phyloP scores from a whole-genome alignment of 2,113 vertebrate species.

The Pedetes capensis region DNA sequence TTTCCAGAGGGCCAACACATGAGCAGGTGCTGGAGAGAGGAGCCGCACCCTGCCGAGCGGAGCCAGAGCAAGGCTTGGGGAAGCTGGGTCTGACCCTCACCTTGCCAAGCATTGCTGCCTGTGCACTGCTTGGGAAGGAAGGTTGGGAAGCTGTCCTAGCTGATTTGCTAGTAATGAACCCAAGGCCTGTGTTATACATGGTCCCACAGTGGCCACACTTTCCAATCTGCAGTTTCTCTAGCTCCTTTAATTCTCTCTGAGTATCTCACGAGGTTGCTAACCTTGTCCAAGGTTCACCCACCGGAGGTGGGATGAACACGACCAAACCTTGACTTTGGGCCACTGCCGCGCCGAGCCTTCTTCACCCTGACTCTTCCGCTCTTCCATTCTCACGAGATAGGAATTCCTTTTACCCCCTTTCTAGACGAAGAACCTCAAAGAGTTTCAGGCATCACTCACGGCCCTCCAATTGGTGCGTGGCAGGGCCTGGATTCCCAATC shows the following conservation, averaged over 20 bases:
- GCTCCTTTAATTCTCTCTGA: neutral
- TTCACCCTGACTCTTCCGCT: neutral
- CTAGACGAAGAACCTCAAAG: neutral
- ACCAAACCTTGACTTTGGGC: neutral
- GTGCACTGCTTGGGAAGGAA: neutral
- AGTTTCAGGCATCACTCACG: neutral
- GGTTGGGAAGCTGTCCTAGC: neutral
- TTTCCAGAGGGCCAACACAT: neutral
- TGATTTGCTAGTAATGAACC: neutral
- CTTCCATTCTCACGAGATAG: neutral
- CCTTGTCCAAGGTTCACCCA: fast-evolving
- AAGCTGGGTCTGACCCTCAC: neutral
- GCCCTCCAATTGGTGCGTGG: neutral
- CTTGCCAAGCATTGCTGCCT: neutral
- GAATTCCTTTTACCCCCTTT: neutral
- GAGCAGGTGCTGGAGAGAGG: too few species aligned
- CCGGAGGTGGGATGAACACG: fast-evolving
- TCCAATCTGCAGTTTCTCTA: neutral
- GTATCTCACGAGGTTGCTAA: neutral
- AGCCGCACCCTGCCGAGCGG: fast-evolving
- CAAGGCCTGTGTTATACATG: neutral
- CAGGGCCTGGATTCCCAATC: neutral
- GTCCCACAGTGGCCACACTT: fast-evolving
- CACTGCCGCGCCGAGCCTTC: neutral
- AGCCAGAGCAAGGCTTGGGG: fast-evolving